Conservation (phyloP, 2,113 vertebrate species). For the Poeciliopsis prolifica region DNA sequence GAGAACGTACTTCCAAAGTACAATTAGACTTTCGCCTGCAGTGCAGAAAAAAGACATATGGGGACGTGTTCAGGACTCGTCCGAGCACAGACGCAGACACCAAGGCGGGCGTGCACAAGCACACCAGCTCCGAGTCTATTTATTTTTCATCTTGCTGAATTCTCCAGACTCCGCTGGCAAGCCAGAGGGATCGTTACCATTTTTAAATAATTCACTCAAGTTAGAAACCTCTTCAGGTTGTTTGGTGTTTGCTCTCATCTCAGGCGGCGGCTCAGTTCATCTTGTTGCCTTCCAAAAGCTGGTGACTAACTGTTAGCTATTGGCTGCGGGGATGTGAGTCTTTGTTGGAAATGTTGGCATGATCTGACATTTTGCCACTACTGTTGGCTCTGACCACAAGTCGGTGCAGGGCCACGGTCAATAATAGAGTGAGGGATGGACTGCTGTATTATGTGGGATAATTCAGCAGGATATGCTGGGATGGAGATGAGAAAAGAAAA, state of each 20-base stretch:
- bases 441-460: conserved; percentile 40
- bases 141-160: conserved; percentile 66
- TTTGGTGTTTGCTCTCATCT: conserved; percentile 51
- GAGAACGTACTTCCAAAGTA: conserved; percentile 25
- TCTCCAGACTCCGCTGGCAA: conserved; percentile 66
- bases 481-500: conserved; percentile 37
- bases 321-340: conserved; percentile 31
- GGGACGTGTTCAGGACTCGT: conserved; percentile 30
- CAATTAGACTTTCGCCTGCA: conserved; percentile 48
- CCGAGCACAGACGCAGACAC: conserved; percentile 21
- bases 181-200: conserved; percentile 62
- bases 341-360: conserved; percentile 41
- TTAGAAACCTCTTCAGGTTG: conserved; percentile 61
- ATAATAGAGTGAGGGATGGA: conserved; percentile 46
- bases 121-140: conserved; percentile 68
- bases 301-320: conserved; percentile 40
- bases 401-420: conserved; percentile 40
- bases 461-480: conserved; percentile 29
- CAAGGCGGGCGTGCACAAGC: conserved; percentile 31
- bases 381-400: conserved; percentile 54
- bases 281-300: conserved; percentile 17
- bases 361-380: conserved; percentile 61
- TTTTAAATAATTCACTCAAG: conserved; percentile 69
- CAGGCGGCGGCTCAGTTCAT: conserved; percentile 33
- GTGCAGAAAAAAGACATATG: conserved; percentile 65